Evolutionary conservation across 2,888 invertebrate species (phyloP).

Genomic region (Macrophya annulata): DNA sequence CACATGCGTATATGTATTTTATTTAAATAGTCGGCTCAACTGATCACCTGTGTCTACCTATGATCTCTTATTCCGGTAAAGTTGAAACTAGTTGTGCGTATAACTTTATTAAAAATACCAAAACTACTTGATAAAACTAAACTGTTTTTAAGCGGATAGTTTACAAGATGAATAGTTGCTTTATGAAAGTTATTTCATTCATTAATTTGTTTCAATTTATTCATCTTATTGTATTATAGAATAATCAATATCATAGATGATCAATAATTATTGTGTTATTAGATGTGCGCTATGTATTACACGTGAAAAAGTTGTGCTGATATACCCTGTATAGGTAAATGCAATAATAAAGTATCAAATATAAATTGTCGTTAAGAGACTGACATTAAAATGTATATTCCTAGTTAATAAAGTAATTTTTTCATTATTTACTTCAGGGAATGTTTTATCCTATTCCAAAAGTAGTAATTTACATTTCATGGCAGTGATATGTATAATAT

Average conservation of each 20-base stretch:
- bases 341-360: constrained; percentile 25
- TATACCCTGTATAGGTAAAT: constrained; percentile 47
- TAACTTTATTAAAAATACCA: background rate
- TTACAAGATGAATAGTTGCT: background rate
- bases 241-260: background rate
- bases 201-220: background rate
- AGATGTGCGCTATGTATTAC: constrained; percentile 6
- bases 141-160: background rate
- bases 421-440: constrained; percentile 42
- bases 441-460: constrained; percentile 51
- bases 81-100: constrained; percentile 12
- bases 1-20: background rate
- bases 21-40: constrained; percentile 8
- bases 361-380: constrained; percentile 38
- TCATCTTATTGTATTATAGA: background rate
- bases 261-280: constrained; percentile 1
- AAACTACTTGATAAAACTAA: background rate
- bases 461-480: constrained; percentile 36
- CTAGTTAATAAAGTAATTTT: constrained; percentile 38
- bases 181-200: background rate
- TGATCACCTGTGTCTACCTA: background rate
- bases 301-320: constrained; percentile 15
- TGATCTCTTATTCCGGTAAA: background rate
- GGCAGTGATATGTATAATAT: constrained; percentile 54
- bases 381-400: constrained; percentile 47